These are phyloP conservation scores for Sus scrofa DNA, from an alignment of 2,113 vertebrate species.

Conservation along the genomic window DNA sequence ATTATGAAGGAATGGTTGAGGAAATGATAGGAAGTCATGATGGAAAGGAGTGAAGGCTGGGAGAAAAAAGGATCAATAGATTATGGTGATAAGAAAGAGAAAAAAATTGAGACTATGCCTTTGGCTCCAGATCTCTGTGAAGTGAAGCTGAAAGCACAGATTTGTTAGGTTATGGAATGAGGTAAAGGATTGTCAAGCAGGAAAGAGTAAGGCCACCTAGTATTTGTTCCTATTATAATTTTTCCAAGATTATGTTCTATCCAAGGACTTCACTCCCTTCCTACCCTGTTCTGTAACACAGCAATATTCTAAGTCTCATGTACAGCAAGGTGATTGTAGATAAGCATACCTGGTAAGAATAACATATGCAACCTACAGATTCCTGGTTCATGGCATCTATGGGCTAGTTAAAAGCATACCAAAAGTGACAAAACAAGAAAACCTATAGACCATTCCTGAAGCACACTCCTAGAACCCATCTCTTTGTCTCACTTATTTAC, in stretches of 20 bases:
- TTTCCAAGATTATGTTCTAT: neutral
- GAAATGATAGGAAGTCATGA: neutral
- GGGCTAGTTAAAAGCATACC: neutral
- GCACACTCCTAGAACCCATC: neutral
- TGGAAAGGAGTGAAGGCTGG: neutral
- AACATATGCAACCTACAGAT: neutral
- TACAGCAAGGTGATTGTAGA: neutral
- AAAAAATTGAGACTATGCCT: neutral
- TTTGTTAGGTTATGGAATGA: neutral
- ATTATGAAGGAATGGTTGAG: neutral
- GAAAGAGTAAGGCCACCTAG: neutral
- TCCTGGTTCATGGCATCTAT: neutral
- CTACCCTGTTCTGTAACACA: neutral
- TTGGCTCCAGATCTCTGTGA: neutral
- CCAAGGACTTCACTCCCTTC: neutral
- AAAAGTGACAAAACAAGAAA: neutral
- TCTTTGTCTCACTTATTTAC: neutral
- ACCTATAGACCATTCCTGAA: neutral
- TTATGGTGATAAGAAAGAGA: neutral
- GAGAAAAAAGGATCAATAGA: neutral
- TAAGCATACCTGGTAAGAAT: neutral
- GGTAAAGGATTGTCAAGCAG: neutral
- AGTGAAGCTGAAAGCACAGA: neutral
- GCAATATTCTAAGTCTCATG: neutral
- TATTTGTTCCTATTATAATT: neutral